Base-by-base conservation (phyloP, 2,888 invertebrate species). In the Hemithea aestivaria region DNA sequence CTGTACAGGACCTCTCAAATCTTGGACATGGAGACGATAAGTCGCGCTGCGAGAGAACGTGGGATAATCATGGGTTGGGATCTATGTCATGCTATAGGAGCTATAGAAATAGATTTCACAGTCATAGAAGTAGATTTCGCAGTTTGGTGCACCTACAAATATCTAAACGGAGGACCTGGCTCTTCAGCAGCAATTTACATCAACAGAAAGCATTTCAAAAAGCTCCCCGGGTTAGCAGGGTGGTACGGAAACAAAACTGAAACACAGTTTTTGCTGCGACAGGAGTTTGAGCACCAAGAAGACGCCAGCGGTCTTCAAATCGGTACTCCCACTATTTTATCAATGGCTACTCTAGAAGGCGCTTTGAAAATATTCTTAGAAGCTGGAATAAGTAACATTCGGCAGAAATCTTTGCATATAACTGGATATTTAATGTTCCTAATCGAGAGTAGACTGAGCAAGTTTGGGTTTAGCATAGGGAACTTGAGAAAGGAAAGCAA, bases 81-180 rank as follows among this genome's bases (percentile, higher is more conserved):
- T 30, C 48, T 83, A 1, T 70, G 78, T 16, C 84, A 84, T 10
- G 81, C 73, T 0, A 66, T 71, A 5, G 84, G 84, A 0, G 66
- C 66, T 1, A 43, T 83, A 1, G 74, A 79, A 44, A 54, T 82
- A 0, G 66, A 83, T 57, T 48, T 84, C 2, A 74, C 73, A 24
- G 50, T 62, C 8, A n/a, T 80, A 2, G 74, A 82, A 37, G 56
- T 67, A 10, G 84, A 84, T 48, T 84, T 83, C 40, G 84, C 82
- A 0, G 55, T 83, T 3, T 83, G 83, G 84, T 83, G 82, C 36
- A 83, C 78, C 1, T 84, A 84, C 32, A 84, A 84, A 52, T 83
- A 84, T 32, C 43, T 84, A 9, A 83, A 82, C 31, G 83, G 81
- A 0, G 84, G 84, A 0, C 83, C 83, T 0, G 83, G 84, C 0